Evolutionary conservation across 2,797 vertebrate species (phyloP).

Genomic region (Urosaurus nigricauda): DNA sequence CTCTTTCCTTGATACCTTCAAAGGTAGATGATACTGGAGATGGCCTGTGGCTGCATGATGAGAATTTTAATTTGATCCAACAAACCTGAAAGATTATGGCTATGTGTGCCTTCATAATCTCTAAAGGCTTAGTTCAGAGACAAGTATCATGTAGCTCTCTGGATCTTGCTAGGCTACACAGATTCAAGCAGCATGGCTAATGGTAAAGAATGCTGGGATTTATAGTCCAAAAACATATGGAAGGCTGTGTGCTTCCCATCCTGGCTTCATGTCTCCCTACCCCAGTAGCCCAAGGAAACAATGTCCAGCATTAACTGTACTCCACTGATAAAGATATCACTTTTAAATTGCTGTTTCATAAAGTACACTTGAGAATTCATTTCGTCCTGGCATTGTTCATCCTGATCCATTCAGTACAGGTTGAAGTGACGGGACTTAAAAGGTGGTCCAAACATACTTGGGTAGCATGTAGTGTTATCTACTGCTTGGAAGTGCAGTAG

Average conservation of each 20-base stretch:
- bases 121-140: neutral
- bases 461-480: neutral
- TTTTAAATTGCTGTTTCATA: neutral
- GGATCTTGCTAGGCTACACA: neutral
- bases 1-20: neutral
- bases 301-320: neutral
- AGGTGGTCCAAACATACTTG: neutral
- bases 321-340: neutral
- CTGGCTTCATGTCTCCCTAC: too few species aligned
- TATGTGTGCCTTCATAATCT: neutral
- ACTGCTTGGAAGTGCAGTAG: neutral
- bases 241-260: too few species aligned
- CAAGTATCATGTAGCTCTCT: neutral
- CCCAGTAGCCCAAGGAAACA: neutral
- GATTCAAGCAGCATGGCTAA: neutral
- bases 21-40: neutral
- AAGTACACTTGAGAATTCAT: neutral
- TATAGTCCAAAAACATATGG: neutral
- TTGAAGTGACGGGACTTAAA: neutral
- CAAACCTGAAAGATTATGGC: neutral
- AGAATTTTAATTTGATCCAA: neutral
- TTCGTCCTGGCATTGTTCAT: neutral
- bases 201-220: neutral
- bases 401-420: neutral
- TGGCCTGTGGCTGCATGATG: neutral